Conservation (phyloP, 2,113 vertebrate species). For the Bufo bufo region DNA sequence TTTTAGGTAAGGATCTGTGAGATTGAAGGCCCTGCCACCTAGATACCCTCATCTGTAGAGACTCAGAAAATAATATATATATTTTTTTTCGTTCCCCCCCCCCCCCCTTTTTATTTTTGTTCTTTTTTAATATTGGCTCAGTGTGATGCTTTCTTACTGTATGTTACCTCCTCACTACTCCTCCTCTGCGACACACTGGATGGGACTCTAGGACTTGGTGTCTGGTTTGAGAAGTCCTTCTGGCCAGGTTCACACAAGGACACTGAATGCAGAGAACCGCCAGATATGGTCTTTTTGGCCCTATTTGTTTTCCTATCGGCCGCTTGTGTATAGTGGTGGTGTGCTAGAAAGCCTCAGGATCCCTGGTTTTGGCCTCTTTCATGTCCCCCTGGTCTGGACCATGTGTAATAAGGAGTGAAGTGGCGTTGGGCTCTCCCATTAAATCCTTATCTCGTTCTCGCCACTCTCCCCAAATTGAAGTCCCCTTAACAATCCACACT, state of each 20-base stretch:
- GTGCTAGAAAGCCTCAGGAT: not conserved
- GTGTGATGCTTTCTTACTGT: no score
- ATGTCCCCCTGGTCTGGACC: conserved; percentile 2
- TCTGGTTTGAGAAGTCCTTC: not conserved
- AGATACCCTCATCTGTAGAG: no score
- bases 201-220: not conserved
- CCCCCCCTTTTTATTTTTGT: no score
- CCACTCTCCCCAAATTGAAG: conserved; percentile 48
- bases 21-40: no score
- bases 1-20: no score
- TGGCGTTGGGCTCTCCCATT: conserved; percentile 27
- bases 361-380: conserved; percentile 1
- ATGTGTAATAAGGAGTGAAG: conserved; percentile 16
- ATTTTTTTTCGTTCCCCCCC: no score
- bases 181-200: not conserved
- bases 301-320: not conserved
- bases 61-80: no score
- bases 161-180: no score
- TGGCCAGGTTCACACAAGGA: not conserved
- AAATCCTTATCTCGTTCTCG: conserved; percentile 51
- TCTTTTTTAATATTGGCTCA: no score
- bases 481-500: conserved; percentile 56
- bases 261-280: not conserved
- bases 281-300: not conserved
- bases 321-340: not conserved